Percentiles rank a stretch among this genome's conserved stretches.
Evolutionary conservation across 2,888 invertebrate genomes (phyloP).

Genomic region (Psylliodes chrysocephalus): DNA sequence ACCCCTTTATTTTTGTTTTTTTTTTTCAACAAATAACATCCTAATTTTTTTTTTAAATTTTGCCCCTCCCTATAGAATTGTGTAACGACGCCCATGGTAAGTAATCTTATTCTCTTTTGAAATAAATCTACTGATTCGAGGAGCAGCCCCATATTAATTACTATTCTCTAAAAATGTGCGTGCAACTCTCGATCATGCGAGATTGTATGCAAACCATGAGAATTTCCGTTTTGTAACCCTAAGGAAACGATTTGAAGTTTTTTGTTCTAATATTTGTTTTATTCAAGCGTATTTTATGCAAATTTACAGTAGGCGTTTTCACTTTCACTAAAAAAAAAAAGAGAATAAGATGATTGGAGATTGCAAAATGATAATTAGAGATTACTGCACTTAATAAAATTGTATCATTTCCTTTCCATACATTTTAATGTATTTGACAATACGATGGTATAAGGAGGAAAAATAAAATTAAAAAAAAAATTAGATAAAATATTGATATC

Average conservation of each 20-base stretch:
- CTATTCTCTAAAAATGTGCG: constrained; percentile 8
- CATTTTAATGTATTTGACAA: too few relatives aligned
- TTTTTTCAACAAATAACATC: too few relatives aligned
- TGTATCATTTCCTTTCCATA: background rate
- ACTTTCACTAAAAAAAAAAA: constrained; percentile 15
- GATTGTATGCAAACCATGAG: constrained; percentile 10
- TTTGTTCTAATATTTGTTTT: constrained; percentile 11
- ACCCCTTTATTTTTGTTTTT: too few relatives aligned
- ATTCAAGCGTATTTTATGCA: constrained; percentile 5
- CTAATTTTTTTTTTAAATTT: too few relatives aligned
- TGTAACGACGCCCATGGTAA: too few relatives aligned
- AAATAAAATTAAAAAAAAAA: too few relatives aligned
- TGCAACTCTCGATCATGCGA: constrained; percentile 7
- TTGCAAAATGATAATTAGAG: constrained; percentile 12
- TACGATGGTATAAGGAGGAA: too few relatives aligned
- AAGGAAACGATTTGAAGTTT: background rate
- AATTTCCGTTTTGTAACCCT: constrained; percentile 1
- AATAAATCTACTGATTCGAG: too few relatives aligned
- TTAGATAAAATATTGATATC: too few relatives aligned
- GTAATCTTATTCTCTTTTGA: too few relatives aligned
- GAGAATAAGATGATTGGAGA: too few relatives aligned
- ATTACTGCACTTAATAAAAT: background rate
- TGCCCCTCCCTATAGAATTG: too few relatives aligned
- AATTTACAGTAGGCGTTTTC: constrained; percentile 10
- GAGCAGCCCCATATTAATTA: constrained; percentile 4